Base-by-base conservation (phyloP, 2,888 invertebrate genomes). In the Leptothorax acervorum region DNA sequence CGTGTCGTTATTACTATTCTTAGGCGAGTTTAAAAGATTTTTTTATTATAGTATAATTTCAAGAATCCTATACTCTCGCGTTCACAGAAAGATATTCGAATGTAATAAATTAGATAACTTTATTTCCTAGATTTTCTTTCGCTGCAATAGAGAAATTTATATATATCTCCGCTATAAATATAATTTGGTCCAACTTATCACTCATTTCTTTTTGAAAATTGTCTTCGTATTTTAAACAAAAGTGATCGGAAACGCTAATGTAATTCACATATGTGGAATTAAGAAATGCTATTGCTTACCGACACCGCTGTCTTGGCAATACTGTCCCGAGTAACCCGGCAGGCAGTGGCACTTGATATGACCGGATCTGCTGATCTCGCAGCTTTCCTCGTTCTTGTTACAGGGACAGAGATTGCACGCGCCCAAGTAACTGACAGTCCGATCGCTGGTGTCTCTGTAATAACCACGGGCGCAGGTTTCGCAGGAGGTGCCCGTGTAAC, bases 401-500 rank as follows among this genome's bases (percentile, higher is more conserved):
- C 99, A 99, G 3, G 97, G 97, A 92, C 99, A 99, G 48, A 93
- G 95, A 5, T 95, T 95, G 91, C 98, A 97, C n/a, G 96, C 95
- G 12, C 96, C 96, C 31, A 96, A 90, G 28, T 95, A 95, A 85
- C 95, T 95, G n/a, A 93, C 91, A 6, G 95, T 93, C 53, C 95
- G 93, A 86, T 96, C 96, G 75, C 95, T 95, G 0, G 95, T 94
- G 90, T 98, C 97, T 83, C 97, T 96, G 94, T 98, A 98, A 94
- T 97, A 97, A 15, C 97, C 97, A 0, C 96, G 93, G 0, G 96
- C 95, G 92, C 98, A 98, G 8, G 93, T 95, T 94, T 99, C 98
- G 93, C 99, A 99, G 75, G 98, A 98, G 0, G 97, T 96, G 79
- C 99, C 99, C 12, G 95, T 95, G 92, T 98, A 98, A 1, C 98